phyloP scores from a whole-genome alignment of 2,797 vertebrate genomes.

The Pterois miles region DNA sequence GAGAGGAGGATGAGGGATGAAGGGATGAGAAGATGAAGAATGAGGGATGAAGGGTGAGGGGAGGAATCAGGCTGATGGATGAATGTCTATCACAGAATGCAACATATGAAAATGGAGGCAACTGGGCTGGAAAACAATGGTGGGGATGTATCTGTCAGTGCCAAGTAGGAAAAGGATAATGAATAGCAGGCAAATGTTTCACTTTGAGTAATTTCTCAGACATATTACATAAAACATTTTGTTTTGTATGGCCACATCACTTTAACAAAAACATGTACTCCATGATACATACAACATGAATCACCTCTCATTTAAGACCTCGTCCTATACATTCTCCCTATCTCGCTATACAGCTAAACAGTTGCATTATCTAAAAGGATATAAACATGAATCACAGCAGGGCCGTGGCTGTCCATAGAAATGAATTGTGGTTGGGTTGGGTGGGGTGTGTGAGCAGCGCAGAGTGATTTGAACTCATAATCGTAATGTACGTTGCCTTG shows the following conservation, averaged over 20 bases:
- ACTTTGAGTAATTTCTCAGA: constrained; percentile 21
- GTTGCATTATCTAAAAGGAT: constrained; percentile 59
- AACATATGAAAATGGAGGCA: neutral
- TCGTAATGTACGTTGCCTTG: constrained; percentile 60
- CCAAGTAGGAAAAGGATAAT: neutral
- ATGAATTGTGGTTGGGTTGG: constrained; percentile 40
- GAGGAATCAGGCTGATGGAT: too few relatives aligned
- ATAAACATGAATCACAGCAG: constrained; percentile 66
- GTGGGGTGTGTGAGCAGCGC: neutral
- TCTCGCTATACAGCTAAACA: constrained; percentile 23
- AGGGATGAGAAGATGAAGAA: too few relatives aligned
- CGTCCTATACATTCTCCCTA: neutral
- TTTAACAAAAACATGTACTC: constrained; percentile 8
- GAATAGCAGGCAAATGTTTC: neutral
- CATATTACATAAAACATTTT: constrained; percentile 7
- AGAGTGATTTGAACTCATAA: constrained; percentile 68
- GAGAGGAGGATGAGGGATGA: too few relatives aligned
- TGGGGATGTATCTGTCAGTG: neutral
- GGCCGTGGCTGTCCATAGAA: constrained; percentile 48
- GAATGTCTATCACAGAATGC: neutral
- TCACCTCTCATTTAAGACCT: constrained; percentile 44
- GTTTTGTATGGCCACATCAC: constrained; percentile 3
- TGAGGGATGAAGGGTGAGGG: too few relatives aligned
- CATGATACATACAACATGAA: constrained; percentile 28
- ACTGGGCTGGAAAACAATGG: neutral